Conservation (phyloP, 2,888 invertebrate genomes). For the Apamea crenata region DNA sequence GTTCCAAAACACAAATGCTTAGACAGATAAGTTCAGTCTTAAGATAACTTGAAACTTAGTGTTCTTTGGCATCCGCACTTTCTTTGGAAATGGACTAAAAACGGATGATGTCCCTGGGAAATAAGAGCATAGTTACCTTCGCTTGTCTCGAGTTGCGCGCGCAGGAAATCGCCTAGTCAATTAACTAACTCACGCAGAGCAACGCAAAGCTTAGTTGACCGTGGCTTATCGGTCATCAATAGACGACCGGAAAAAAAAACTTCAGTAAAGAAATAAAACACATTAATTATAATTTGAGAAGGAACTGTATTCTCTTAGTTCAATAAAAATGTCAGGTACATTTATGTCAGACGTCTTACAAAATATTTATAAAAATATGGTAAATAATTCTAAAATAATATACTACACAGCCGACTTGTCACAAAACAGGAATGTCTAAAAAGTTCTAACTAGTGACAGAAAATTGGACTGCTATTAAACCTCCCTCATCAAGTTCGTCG, state of each 20-base stretch:
- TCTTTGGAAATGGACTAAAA: background rate
- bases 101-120: background rate
- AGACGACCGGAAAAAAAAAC: background rate
- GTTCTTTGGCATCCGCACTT: background rate
- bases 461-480: background rate
- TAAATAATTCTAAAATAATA: background rate
- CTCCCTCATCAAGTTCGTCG: too few species aligned
- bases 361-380: background rate
- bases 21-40: background rate
- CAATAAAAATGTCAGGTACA: constrained; percentile 22
- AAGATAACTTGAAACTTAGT: too few species aligned
- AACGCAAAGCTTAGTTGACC: constrained; percentile 28
- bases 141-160: constrained; percentile 11
- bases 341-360: background rate
- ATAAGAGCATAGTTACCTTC: constrained; percentile 36
- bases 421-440: background rate
- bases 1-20: background rate
- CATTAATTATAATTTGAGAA: background rate
- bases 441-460: background rate
- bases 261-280: constrained; percentile 29
- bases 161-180: constrained; percentile 3
- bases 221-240: background rate
- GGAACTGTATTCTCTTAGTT: constrained; percentile 22
- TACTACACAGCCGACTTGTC: constrained; percentile 1
- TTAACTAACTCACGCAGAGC: constrained; percentile 7